Evolutionary conservation across 1,140 invertebrate genomes (phyloP), one percentile per base, ranked within the genome.

Genomic region (Rhopalosiphum padi): DNA sequence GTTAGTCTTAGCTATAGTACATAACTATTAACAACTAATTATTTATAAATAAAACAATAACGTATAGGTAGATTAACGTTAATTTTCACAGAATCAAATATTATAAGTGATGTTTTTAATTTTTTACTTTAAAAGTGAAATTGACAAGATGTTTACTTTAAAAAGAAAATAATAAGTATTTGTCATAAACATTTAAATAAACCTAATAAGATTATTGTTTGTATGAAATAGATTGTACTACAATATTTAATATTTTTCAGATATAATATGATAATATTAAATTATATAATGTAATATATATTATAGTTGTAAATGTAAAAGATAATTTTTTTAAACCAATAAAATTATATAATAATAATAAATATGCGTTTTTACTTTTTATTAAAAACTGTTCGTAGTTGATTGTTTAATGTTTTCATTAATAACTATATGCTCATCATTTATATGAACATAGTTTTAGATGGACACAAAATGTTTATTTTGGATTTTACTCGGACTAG

Each of bases 401-500:
- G 23, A 60, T 60, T 37, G 37, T 37, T 37, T 37, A 37, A 37
- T 30, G 30, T n/a, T 68, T 68, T 68, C 11, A 68, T 18, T 53
- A 53, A 53, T 53, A 53, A 51, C 8, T 90, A 43, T 22, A 35
- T 37, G 21, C 7, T 51, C 35, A 8, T 23, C 9, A n/a, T 90
- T 83, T 35, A 22, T 83, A 82, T 51, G 0, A 18, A 51, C 46
- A 30, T 1, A 21, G 35, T 53, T 89, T 60, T n/a, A 86, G 91
- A 85, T 30, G 18, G 30, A 86, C 6, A 86, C 53, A 25, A 11
- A 37, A 55, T n/a, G 30, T 48, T 21, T 86, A 3, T 1, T 85
- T 43, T 86, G 77, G 35, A 51, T 85, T 7, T 30, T 93, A 1
- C 22, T 86, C 11, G 35, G 11, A 25, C 25, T 93, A 15, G 95